Conservation (phyloP, 2,797 vertebrate genomes). For the Garrulus glandarius region DNA sequence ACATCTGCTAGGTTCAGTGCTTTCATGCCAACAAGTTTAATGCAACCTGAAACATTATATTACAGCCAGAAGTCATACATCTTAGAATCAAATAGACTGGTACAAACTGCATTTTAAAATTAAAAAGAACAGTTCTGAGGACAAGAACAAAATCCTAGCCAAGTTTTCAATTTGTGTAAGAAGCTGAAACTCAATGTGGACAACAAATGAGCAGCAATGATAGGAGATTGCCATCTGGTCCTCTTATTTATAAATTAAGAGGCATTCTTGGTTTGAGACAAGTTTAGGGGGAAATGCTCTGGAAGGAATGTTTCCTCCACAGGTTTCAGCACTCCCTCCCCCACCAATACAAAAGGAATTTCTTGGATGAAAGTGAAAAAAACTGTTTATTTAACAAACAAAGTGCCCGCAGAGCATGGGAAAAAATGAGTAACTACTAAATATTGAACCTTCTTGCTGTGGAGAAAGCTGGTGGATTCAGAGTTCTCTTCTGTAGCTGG, state of each 20-base stretch:
- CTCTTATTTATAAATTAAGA: not conserved
- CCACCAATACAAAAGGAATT: not conserved
- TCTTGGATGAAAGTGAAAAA: not conserved
- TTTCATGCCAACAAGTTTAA: not conserved
- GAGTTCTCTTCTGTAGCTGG: not conserved
- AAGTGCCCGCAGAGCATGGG: not conserved
- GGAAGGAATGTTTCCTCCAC: not conserved
- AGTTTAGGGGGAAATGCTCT: not conserved
- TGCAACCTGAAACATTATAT: not conserved
- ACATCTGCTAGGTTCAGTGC: not conserved
- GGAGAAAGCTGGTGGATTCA: not conserved
- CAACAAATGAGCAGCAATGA: not conserved
- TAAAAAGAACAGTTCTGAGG: not conserved
- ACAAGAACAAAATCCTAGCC: not conserved
- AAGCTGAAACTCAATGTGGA: not conserved
- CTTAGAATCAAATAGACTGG: not conserved
- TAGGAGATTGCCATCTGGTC: not conserved
- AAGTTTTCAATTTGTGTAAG: not conserved
- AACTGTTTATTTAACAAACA: not conserved
- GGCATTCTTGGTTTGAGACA: not conserved
- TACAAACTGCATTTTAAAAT: not conserved
- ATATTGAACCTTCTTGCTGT: not conserved
- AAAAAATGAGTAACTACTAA: not conserved
- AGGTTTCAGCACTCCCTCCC: not conserved
- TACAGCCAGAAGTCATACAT: not conserved